Percentiles rank a stretch among this genome's conserved stretches.
phyloP scores from a whole-genome alignment of 2,888 invertebrate genomes.

The Argyresthia goedartella region DNA sequence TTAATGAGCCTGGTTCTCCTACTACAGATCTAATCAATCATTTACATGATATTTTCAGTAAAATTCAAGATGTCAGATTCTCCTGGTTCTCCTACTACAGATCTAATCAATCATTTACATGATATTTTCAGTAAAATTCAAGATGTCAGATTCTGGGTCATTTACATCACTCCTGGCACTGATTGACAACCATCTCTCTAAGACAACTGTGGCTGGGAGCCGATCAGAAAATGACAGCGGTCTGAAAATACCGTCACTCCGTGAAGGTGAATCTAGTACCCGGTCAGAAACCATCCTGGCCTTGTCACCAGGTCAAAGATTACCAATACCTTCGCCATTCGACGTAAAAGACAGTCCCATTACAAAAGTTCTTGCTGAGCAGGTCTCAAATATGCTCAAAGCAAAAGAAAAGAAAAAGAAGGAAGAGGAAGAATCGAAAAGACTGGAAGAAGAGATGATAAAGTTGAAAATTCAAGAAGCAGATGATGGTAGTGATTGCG shows the following conservation, averaged over 20 bases:
- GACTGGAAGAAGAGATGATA: conserved; percentile 27
- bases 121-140: neutral
- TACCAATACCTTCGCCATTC: conserved; percentile 32
- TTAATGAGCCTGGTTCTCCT: neutral
- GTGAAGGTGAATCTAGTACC: conserved; percentile 14
- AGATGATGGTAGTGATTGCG: conserved; percentile 22
- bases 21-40: neutral
- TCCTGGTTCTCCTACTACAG: neutral
- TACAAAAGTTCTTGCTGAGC: conserved; percentile 33
- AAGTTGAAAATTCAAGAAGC: conserved; percentile 25
- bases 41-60: neutral
- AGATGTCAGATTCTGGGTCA: conserved; percentile 18
- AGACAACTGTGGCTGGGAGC: conserved; percentile 29
- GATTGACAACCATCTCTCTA: conserved; percentile 52
- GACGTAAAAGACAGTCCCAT: conserved; percentile 29
- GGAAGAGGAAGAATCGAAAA: conserved; percentile 29
- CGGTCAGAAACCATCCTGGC: conserved; percentile 29
- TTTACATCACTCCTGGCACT: conserved; percentile 46
- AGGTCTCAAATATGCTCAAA: conserved; percentile 50
- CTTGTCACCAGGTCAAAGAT: conserved; percentile 22
- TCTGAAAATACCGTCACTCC: conserved; percentile 18
- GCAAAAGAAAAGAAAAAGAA: conserved; percentile 35
- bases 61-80: neutral
- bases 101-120: neutral
- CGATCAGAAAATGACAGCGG: conserved; percentile 19